A percentile compares a stretch with the other conserved stretches of the same genome.
These are phyloP conservation scores for Clitarchus hookeri DNA, from an alignment of 2,888 invertebrate genomes.

Conservation along the genomic window DNA sequence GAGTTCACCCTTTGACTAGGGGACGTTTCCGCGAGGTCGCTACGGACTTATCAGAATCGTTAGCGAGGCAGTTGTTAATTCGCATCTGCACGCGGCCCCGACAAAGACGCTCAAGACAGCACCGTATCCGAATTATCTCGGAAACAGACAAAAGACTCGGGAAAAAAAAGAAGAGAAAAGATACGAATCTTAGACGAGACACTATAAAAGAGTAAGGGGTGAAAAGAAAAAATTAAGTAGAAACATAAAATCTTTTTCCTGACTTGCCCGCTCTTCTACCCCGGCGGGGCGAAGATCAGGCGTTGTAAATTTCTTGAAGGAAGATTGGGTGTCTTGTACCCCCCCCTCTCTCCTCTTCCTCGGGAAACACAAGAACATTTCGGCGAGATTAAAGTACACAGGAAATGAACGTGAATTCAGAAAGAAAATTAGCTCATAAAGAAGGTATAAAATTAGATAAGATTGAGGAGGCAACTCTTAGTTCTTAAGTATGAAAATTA, in stretches of 20 bases:
- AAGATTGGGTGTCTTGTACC: background rate
- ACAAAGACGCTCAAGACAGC: background rate
- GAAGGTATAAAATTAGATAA: background rate
- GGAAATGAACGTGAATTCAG: background rate
- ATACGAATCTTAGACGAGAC: conserved; percentile 6
- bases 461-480: background rate
- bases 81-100: background rate
- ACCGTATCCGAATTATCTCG: background rate
- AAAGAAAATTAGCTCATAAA: background rate
- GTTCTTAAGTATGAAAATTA: background rate
- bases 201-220: background rate
- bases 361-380: background rate
- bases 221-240: background rate
- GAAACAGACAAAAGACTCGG: conserved; percentile 4
- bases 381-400: conserved; percentile 7
- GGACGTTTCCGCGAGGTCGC: background rate
- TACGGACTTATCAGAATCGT: conserved; percentile 10
- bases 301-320: background rate
- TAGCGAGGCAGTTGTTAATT: conserved; percentile 14
- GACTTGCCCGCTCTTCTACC: background rate
- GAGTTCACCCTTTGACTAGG: background rate
- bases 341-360: background rate
- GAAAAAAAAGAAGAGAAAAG: background rate
- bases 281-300: background rate
- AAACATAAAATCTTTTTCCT: background rate